Conservation (phyloP, 2,113 vertebrate species). For the Plecotus auritus region DNA sequence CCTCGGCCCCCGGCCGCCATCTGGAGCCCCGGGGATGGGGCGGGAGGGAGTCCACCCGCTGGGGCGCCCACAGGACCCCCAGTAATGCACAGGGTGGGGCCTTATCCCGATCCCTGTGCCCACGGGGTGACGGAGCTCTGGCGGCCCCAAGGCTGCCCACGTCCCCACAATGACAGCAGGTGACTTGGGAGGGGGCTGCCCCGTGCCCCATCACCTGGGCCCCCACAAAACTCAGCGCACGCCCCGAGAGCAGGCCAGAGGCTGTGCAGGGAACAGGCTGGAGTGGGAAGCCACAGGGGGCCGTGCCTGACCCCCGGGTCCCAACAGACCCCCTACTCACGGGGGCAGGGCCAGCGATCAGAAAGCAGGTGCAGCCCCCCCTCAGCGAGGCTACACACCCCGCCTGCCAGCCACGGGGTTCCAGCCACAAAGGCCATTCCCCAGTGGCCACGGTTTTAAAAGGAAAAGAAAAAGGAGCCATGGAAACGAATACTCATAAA, state of each 20-base stretch:
- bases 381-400: fast-evolving
- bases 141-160: not conserved
- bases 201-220: not conserved
- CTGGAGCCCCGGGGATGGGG: not conserved
- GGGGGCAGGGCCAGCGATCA: not conserved
- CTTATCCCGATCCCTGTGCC: not conserved
- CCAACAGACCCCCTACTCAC: fast-evolving
- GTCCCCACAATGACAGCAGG: not conserved
- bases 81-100: not conserved
- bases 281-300: fast-evolving
- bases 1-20: not conserved
- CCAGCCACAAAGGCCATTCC: not conserved
- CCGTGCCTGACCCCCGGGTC: fast-evolving
- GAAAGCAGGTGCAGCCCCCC: not conserved
- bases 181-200: not conserved
- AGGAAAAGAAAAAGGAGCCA: not conserved
- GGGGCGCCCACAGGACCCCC: not conserved
- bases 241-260: not conserved
- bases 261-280: fast-evolving
- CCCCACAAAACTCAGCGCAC: fast-evolving
- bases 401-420: fast-evolving
- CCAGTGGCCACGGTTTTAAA: not conserved
- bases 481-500: not conserved
- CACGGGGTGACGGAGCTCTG: fast-evolving
- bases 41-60: fast-evolving